A percentile compares a stretch with the other conserved stretches of the same genome.
phyloP scores from a whole-genome alignment of 2,797 vertebrate genomes.

The Sebastes minor region DNA sequence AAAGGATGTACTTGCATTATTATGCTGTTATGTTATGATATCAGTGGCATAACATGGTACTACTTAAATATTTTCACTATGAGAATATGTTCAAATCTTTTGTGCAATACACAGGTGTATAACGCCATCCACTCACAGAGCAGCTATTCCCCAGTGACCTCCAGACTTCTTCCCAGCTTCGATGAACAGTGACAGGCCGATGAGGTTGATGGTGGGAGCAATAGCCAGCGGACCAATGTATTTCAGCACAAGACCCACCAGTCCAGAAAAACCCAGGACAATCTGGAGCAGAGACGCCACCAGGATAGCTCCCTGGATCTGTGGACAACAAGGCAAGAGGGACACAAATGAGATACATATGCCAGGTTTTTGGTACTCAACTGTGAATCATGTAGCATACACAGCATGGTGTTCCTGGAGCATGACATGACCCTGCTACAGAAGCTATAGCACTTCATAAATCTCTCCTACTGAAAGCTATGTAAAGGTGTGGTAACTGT shows the following conservation, averaged over 20 bases:
- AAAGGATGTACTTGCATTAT: neutral
- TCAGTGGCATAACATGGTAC: too few relatives aligned
- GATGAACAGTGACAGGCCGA: constrained; percentile 83
- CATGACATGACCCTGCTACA: neutral
- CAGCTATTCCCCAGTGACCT: constrained; percentile 85
- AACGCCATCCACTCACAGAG: constrained; percentile 76
- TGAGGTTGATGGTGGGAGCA: constrained; percentile 85
- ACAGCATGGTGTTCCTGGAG: neutral
- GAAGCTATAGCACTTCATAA: too few relatives aligned
- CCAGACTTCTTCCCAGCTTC: constrained; percentile 87
- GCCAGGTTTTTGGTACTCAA: neutral
- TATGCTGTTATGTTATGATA: neutral
- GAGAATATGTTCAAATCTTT: neutral
- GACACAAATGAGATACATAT: neutral
- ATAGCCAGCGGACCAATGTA: constrained; percentile 85
- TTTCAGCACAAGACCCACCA: constrained; percentile 81
- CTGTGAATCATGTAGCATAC: neutral
- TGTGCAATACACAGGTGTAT: neutral
- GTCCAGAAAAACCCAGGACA: constrained; percentile 79
- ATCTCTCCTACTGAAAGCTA: too few relatives aligned
- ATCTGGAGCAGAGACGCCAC: constrained; percentile 83
- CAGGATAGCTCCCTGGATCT: constrained; percentile 86
- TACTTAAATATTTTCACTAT: neutral
- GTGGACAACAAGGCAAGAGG: neutral
- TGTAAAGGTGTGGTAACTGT: neutral